Evolutionary conservation across 2,888 invertebrate genomes (phyloP).

Genomic region (Lycocerus yunnanus): DNA sequence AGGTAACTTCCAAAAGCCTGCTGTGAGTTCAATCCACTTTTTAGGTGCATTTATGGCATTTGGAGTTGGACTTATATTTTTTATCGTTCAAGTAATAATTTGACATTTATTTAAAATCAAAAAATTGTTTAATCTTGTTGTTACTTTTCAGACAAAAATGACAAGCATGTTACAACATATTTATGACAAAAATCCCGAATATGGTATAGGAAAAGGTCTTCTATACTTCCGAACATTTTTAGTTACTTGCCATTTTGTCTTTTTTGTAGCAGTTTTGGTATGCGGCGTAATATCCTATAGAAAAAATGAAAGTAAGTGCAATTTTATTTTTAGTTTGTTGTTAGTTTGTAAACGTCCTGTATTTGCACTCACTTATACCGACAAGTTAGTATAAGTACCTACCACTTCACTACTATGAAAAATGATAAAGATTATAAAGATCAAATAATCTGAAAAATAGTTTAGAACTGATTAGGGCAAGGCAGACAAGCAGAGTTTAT

Average conservation of each 20-base stretch:
- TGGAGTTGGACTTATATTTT: slow-evolving; percentile 10
- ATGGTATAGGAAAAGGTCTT: background rate
- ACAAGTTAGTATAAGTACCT: no score
- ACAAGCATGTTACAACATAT: background rate
- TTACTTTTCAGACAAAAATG: background rate
- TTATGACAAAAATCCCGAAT: background rate
- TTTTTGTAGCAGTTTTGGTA: background rate
- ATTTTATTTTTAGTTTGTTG: background rate
- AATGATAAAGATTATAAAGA: no score
- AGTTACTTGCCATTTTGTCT: background rate
- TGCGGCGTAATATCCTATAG: background rate
- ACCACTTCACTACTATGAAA: no score
- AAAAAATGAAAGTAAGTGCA: background rate
- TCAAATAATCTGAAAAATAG: no score
- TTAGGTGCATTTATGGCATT: slow-evolving; percentile 18
- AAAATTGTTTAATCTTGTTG: background rate
- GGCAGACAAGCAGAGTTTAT: no score
- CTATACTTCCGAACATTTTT: background rate
- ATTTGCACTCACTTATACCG: no score
- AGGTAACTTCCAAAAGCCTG: slow-evolving; percentile 20
- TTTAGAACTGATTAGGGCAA: no score
- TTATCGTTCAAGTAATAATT: slow-evolving; percentile 17
- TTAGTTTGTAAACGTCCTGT: no score
- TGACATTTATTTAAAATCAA: background rate
- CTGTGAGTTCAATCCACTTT: slow-evolving; percentile 5